Base-by-base conservation (phyloP, 2,888 invertebrate species). In the Copidosoma aretas region DNA sequence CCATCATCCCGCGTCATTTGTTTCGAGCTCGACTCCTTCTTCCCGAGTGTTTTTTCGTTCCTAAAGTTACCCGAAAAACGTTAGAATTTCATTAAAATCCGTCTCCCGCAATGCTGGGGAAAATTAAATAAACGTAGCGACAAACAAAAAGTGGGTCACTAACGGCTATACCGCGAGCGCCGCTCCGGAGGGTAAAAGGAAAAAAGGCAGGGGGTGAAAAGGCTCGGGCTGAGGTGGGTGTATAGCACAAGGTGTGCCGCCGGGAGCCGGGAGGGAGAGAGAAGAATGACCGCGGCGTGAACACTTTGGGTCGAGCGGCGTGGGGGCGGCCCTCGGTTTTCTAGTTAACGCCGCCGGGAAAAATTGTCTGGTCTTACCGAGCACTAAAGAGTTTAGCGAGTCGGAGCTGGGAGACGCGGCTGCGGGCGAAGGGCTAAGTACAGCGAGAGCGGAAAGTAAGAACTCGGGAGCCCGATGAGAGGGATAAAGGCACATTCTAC, bases 331-430 rank as follows among this genome's bases (percentile, higher is more conserved):
- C 25, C 49, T 22, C 19, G 32, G 24, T 43, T 51, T 19, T 10
- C 2, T 10, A 1, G 25, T 39, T 43, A 41, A 21, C 46, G 32
- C 54, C 17, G 19, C 10, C 43, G 43, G 43, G 43, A 53, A 62
- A 68, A 60, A 59, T 56, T 60, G 64, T 68, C 68, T 56, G 57
- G 60, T 32, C 10, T 22, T 17, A 39, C n/a, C 57, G 46, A 25
- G 15, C 59, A 14, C 58, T 70, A 70, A 70, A 58, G 67, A 67
- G 60, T 67, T 70, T 64, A 67, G 61, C 61, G 54, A 19, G n/a
- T 8, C 17, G 10, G n/a, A n/a, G n/a, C n/a, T n/a, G 4, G n/a
- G 19, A 10, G 49, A n/a, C 49, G 19, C n/a, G 19, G 10, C 3
- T 5, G 49, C 4, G n/a, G 10, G 10, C 4, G 49, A 10, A 4